phyloP scores from a whole-genome alignment of 2,888 invertebrate species.

The Acronicta aceris region DNA sequence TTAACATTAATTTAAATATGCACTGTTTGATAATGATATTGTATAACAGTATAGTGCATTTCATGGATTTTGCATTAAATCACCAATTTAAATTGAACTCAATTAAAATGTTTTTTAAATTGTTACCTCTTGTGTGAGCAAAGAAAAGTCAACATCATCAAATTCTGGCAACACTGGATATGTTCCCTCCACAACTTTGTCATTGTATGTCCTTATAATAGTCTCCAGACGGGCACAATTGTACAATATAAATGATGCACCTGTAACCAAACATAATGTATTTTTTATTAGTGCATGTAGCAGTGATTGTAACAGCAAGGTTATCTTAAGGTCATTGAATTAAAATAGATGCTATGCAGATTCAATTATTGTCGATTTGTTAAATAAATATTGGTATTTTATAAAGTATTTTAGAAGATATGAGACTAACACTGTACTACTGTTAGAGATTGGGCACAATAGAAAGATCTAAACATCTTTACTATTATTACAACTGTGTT shows the following conservation, averaged over 20 bases:
- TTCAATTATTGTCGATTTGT: background rate
- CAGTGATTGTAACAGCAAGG: conserved; percentile 14
- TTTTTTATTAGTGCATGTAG: conserved; percentile 29
- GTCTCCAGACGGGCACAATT: conserved; percentile 93
- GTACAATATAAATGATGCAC: conserved; percentile 93
- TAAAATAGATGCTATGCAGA: conserved; percentile 5
- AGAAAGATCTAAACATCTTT: too few species aligned
- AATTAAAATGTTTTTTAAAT: background rate
- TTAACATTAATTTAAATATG: too few species aligned
- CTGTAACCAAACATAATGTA: conserved; percentile 74
- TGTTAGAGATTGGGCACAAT: too few species aligned
- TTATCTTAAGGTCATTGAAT: background rate
- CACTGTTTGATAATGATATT: too few species aligned
- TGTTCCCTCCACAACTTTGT: conserved; percentile 84
- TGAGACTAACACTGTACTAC: too few species aligned
- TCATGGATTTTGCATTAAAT: too few species aligned
- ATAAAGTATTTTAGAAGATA: too few species aligned
- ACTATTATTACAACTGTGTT: too few species aligned
- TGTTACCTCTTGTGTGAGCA: conserved; percentile 91
- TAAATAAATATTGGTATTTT: background rate
- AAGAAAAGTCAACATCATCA: conserved; percentile 89
- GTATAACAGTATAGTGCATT: too few species aligned
- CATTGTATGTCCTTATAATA: conserved; percentile 90
- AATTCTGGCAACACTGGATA: conserved; percentile 91
- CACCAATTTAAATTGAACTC: background rate